These are phyloP conservation scores for Drosophila albomicans DNA, from an alignment of 1,140 invertebrate species.

Conservation along the genomic window DNA sequence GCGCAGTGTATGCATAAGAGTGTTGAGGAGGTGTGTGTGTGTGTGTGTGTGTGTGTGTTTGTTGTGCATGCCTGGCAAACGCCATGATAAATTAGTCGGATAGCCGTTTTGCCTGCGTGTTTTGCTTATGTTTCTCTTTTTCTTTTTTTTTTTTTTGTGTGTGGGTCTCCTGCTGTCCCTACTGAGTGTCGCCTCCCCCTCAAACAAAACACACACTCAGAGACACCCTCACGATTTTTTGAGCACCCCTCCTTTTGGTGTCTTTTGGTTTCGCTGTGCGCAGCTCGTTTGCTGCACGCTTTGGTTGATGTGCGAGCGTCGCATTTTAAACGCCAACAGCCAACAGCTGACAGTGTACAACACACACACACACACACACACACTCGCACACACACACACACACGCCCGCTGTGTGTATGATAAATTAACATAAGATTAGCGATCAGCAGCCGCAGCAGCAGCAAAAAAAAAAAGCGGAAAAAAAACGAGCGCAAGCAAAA, in stretches of 20 bases:
- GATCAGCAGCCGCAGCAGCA: slow-evolving; percentile 53
- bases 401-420: slow-evolving; percentile 46
- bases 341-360: slow-evolving; percentile 51
- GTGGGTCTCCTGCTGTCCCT: neutral
- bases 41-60: slow-evolving; percentile 14
- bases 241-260: too few species aligned
- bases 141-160: neutral
- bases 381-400: slow-evolving; percentile 25
- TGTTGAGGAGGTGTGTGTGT: slow-evolving; percentile 8
- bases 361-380: slow-evolving; percentile 33
- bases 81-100: slow-evolving; percentile 61
- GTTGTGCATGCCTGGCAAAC: slow-evolving; percentile 42
- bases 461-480: slow-evolving; percentile 13
- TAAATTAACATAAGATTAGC: slow-evolving; percentile 71
- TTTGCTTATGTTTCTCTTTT: slow-evolving; percentile 43
- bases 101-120: slow-evolving; percentile 51
- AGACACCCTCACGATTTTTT: too few species aligned
- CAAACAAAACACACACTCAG: neutral
- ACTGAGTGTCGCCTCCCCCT: neutral
- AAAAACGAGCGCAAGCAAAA: slow-evolving; percentile 20
- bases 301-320: slow-evolving; percentile 19
- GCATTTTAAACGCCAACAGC: slow-evolving; percentile 44
- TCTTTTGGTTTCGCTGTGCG: too few species aligned
- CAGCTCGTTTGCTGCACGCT: slow-evolving; percentile 10
- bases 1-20: slow-evolving; percentile 8